Base-by-base conservation (phyloP, 2,113 vertebrate species). In the Nyctereutes procyonoides region DNA sequence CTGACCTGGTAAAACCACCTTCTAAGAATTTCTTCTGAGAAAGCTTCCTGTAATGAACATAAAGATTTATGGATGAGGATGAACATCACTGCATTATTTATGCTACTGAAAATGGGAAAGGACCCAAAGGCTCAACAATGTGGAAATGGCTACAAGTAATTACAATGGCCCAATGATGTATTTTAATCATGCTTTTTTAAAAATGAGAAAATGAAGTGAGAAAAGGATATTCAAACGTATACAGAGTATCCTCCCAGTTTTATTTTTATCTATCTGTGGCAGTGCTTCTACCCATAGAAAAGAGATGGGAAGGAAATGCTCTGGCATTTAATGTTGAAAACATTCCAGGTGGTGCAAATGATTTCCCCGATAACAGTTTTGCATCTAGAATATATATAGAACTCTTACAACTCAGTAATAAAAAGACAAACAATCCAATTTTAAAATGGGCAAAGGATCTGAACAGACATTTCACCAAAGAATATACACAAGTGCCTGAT, bases 21-120 rank as follows among this genome's bases (percentile, higher is more conserved):
- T 95, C 97, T 73, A 95, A 73, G 93, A 96, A 96, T 65, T 76
- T 81, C 80, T 74, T 90, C 80, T 80, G 53, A 48, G 62, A 86
- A 96, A 90, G 81, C 53, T 35, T 11, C n/a, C 9, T 0, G 0
- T 15, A 85, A 88, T 15, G 8, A 38, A 55, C 56, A 62, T 2
- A 14, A 83, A 79, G 93, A 80, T 80, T 94, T 35, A 88, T 14
- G 76, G 56, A 51, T 28, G 5, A 55, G 28, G 76, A 92, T 20
- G 26, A n/a, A 55, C 17, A 35, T 19, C 32, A 4, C 17, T 60
- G 53, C 73, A 62, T 84, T 92, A 90, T 58, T 94, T 67, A 90
- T 62, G 76, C 32, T 9, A 26, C 55, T 67, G 85, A 84, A 88
- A 84, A 67, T 28, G 22, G 20, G 62, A 79, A 84, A 90, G 80